phyloP scores from a whole-genome alignment of 2,113 vertebrate genomes.

The Ceuthmochares aereus region DNA sequence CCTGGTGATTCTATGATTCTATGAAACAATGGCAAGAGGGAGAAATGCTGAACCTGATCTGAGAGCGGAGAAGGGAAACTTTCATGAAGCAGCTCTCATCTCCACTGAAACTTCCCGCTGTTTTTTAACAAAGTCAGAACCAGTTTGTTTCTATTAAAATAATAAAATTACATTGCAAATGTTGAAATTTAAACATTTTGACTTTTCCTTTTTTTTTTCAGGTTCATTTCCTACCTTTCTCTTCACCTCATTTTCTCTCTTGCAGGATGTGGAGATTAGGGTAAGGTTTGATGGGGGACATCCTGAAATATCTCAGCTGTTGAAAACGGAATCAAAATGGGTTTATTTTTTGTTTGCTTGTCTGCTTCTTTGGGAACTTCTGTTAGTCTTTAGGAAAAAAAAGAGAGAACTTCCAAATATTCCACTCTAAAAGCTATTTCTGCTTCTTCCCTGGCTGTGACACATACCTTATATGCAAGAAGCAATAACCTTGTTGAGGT shows the following conservation, averaged over 20 bases:
- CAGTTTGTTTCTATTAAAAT: neutral
- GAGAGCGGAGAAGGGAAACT: neutral
- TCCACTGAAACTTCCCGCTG: neutral
- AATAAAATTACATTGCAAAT: neutral
- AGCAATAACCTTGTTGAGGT: neutral
- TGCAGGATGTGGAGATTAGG: neutral
- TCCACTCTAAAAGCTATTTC: neutral
- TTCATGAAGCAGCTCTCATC: accelerated
- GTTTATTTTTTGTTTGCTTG: neutral
- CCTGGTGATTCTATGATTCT: too few relatives aligned
- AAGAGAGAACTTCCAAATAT: neutral
- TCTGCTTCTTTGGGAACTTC: neutral
- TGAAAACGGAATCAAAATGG: neutral
- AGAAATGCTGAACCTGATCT: neutral
- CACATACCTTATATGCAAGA: neutral
- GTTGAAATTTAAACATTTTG: neutral
- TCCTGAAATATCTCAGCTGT: neutral
- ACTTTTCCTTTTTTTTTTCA: neutral
- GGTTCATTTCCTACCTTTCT: neutral
- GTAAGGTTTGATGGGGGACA: neutral
- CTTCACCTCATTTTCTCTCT: neutral
- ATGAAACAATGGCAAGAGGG: too few relatives aligned
- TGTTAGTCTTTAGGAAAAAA: neutral
- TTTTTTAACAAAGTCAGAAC: neutral
- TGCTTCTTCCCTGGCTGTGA: neutral